Evolutionary conservation across 2,113 vertebrate genomes (phyloP).

Genomic region (Lamprologus callipterus): DNA sequence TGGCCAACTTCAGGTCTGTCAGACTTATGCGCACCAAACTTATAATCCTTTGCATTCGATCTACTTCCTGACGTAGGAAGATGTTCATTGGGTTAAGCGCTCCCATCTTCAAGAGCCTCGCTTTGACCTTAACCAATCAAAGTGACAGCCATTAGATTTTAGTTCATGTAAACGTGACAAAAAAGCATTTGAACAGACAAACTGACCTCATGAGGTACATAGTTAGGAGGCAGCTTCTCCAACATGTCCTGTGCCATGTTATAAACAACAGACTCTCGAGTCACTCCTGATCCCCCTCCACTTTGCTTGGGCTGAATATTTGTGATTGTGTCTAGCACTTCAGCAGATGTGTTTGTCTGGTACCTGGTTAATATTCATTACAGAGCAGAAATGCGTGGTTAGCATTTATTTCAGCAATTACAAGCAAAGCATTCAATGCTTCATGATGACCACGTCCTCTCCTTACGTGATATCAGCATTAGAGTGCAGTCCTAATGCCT

Average conservation of each 20-base stretch:
- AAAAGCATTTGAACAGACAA: not conserved
- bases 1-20: constrained; percentile 40
- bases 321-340: constrained; percentile 32
- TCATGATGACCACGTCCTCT: not conserved
- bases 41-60: constrained; percentile 45
- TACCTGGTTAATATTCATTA: constrained; percentile 6
- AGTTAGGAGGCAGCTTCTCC: constrained; percentile 24
- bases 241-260: constrained; percentile 33
- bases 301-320: constrained; percentile 50
- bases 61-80: constrained; percentile 46
- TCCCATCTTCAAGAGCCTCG: constrained; percentile 29
- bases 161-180: not conserved
- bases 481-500: constrained; percentile 30
- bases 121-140: constrained; percentile 11
- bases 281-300: constrained; percentile 13
- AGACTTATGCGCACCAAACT: constrained; percentile 19
- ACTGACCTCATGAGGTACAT: constrained; percentile 36
- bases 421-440: not conserved
- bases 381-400: not conserved
- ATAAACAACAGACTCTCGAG: constrained; percentile 38
- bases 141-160: not conserved
- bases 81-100: constrained; percentile 41
- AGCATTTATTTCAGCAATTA: not conserved
- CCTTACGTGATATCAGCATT: constrained; percentile 45
- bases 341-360: constrained; percentile 36